phyloP scores from a whole-genome alignment of 2,797 vertebrate species.

The Loris lydekkerianus region DNA sequence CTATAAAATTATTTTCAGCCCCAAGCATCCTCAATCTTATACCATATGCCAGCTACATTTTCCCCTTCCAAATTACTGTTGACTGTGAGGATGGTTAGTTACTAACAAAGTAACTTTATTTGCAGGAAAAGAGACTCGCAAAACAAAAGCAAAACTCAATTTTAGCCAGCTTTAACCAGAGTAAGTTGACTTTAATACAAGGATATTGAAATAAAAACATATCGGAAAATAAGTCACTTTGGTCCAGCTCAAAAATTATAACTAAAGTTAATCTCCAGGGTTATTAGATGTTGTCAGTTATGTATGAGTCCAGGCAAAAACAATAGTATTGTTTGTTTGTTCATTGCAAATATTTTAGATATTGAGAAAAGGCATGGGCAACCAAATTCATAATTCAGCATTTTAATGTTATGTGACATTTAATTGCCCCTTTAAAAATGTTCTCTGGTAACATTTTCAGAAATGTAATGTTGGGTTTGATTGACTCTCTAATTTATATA shows the following conservation, averaged over 20 bases:
- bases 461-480: neutral
- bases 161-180: neutral
- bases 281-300: neutral
- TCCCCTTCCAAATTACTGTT: neutral
- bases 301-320: neutral
- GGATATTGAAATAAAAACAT: neutral
- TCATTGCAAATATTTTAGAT: neutral
- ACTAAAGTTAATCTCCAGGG: neutral
- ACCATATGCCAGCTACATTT: neutral
- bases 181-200: neutral
- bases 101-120: neutral
- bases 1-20: constrained; percentile 27
- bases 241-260: neutral
- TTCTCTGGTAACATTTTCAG: neutral
- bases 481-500: constrained; percentile 15
- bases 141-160: neutral
- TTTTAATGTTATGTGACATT: neutral
- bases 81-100: neutral
- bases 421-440: neutral
- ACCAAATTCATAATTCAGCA: constrained; percentile 2
- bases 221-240: neutral
- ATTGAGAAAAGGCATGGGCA: neutral
- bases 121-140: neutral
- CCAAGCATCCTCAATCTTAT: neutral
- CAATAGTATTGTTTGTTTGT: neutral